Conservation (phyloP, 2,888 invertebrate genomes). For the Diloba caeruleocephala region DNA sequence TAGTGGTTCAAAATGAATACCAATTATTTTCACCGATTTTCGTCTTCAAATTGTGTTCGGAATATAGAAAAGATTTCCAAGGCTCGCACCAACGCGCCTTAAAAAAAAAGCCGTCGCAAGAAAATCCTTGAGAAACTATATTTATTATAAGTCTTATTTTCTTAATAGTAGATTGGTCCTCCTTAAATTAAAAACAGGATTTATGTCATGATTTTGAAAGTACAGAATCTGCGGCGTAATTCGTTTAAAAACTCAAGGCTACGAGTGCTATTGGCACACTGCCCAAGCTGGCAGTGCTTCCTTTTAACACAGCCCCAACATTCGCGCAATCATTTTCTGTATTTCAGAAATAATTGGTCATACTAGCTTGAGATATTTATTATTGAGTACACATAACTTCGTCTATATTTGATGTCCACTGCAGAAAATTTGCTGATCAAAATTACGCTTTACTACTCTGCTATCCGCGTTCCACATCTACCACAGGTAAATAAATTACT, state of each 20-base stretch:
- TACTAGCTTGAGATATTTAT: constrained; percentile 7
- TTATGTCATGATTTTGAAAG: too few species aligned
- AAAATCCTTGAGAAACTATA: constrained; percentile 2
- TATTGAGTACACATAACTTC: neutral
- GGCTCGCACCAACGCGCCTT: neutral
- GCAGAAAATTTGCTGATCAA: too few species aligned
- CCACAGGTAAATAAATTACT: too few species aligned
- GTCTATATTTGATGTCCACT: too few species aligned
- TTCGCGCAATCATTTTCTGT: constrained; percentile 17
- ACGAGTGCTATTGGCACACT: constrained; percentile 29
- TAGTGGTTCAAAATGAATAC: too few species aligned
- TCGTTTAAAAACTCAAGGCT: too few species aligned
- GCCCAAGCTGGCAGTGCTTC: constrained; percentile 33
- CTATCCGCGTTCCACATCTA: too few species aligned
- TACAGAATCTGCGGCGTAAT: too few species aligned
- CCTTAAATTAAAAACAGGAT: too few species aligned
- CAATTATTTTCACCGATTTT: too few species aligned
- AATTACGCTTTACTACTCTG: too few species aligned
- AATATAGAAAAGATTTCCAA: neutral
- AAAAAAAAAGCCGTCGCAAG: neutral
- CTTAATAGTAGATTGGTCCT: constrained; percentile 13
- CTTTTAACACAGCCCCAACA: constrained; percentile 24
- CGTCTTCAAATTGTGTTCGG: too few species aligned
- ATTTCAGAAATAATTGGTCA: constrained; percentile 6
- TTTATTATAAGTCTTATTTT: constrained; percentile 11